These are phyloP conservation scores for Rhinoptilus africanus DNA, from an alignment of 2,113 vertebrate genomes.

Conservation along the genomic window DNA sequence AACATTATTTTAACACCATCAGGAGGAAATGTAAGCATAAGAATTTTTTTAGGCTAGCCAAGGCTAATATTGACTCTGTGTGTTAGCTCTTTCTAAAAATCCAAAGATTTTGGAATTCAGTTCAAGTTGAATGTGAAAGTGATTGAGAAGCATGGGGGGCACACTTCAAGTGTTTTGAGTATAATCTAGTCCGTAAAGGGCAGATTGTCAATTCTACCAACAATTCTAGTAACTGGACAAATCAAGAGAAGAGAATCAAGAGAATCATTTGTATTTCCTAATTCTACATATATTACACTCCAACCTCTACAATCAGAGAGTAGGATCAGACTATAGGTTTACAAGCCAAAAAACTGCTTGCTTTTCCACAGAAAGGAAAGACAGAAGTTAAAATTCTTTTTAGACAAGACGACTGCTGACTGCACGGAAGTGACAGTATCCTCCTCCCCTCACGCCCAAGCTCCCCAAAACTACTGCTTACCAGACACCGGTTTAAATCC, in stretches of 20 bases:
- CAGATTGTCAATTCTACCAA: neutral
- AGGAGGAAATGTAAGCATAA: neutral
- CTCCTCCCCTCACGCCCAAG: neutral
- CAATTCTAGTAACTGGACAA: neutral
- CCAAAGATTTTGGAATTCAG: neutral
- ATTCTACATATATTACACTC: neutral
- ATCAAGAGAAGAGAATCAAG: neutral
- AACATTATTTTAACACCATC: neutral
- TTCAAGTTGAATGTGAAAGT: neutral
- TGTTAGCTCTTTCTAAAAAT: neutral
- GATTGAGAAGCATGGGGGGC: neutral
- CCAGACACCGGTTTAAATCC: slow-evolving; percentile 78
- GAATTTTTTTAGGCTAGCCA: neutral
- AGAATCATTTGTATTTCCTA: neutral
- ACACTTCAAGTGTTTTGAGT: neutral
- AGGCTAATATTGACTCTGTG: neutral
- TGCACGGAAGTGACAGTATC: neutral
- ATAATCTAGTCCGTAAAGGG: neutral
- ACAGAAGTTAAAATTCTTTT: neutral
- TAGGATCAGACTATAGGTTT: neutral
- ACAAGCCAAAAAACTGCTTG: neutral
- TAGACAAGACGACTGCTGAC: neutral
- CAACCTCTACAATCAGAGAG: neutral
- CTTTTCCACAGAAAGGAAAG: neutral
- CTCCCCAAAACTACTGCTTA: slow-evolving; percentile 60